These are phyloP conservation scores for Cyanistes caeruleus DNA, from an alignment of 2,113 vertebrate genomes.

Conservation along the genomic window DNA sequence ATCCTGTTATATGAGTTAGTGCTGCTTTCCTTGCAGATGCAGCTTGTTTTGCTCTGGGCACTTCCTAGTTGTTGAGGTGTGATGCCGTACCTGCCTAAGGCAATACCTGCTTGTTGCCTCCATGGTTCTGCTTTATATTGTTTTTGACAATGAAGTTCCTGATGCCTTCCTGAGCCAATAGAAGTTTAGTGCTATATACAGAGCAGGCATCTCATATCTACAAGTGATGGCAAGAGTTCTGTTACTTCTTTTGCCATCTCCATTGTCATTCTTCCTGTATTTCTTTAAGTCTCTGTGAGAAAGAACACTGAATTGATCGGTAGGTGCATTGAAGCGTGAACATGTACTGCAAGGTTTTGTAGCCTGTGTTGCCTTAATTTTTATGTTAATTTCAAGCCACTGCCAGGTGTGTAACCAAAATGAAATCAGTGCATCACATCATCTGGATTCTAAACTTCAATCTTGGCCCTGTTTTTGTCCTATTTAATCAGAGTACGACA, in stretches of 20 bases:
- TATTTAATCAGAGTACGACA: background rate
- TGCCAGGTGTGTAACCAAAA: background rate
- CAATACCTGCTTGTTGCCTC: background rate
- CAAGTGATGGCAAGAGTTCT: background rate
- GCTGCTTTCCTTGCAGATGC: background rate
- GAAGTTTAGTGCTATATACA: background rate
- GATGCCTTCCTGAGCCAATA: background rate
- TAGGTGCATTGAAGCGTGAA: background rate
- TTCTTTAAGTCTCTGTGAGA: background rate
- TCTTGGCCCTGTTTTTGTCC: background rate
- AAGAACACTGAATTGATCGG: background rate
- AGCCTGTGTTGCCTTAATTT: background rate
- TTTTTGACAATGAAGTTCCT: background rate
- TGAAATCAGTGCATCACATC: background rate
- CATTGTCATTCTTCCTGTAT: background rate
- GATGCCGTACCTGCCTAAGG: background rate
- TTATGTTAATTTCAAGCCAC: background rate
- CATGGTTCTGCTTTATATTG: background rate
- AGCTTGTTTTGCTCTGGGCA: background rate
- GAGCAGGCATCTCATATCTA: background rate
- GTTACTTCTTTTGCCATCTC: background rate
- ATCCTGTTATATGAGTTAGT: fast-evolving
- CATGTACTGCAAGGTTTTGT: background rate
- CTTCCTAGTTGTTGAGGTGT: background rate
- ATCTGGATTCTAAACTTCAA: background rate